phyloP scores from a whole-genome alignment of 2,888 invertebrate species.

The Blera fallax region DNA sequence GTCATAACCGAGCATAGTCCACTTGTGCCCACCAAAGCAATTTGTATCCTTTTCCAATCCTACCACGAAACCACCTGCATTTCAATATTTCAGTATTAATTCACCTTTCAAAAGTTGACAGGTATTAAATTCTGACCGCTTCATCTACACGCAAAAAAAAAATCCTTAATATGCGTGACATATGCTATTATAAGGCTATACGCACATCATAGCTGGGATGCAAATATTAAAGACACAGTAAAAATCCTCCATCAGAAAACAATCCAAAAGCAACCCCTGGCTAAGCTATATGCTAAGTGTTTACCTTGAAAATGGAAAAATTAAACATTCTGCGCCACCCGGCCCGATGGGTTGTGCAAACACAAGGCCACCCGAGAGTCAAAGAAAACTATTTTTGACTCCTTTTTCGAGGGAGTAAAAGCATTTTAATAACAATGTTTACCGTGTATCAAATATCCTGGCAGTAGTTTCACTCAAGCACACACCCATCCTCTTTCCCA shows the following conservation, averaged over 20 bases:
- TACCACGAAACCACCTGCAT: not conserved
- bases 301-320: conserved; percentile 36
- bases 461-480: conserved; percentile 10
- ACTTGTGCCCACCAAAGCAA: not conserved
- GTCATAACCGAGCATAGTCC: too few species aligned
- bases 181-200: conserved; percentile 19
- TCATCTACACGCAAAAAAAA: not conserved
- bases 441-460: conserved; percentile 52
- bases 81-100: conserved; percentile 9
- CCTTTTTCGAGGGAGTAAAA: conserved; percentile 16
- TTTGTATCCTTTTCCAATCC: not conserved
- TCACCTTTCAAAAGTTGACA: conserved; percentile 6
- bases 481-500: not conserved
- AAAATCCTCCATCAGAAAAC: not conserved
- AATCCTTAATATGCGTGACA: conserved; percentile 8
- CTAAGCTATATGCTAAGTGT: conserved; percentile 8
- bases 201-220: conserved; percentile 39
- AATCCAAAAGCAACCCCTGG: conserved; percentile 10
- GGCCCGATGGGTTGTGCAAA: not conserved
- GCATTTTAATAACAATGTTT: conserved; percentile 57
- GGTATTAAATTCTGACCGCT: conserved; percentile 24
- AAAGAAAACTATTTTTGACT: conserved; percentile 35
- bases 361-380: not conserved
- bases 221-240: conserved; percentile 6
- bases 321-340: not conserved